Evolutionary conservation across 2,888 invertebrate species (phyloP), one percentile per base, ranked within the genome.

Genomic region (Oscheius sp.): DNA sequence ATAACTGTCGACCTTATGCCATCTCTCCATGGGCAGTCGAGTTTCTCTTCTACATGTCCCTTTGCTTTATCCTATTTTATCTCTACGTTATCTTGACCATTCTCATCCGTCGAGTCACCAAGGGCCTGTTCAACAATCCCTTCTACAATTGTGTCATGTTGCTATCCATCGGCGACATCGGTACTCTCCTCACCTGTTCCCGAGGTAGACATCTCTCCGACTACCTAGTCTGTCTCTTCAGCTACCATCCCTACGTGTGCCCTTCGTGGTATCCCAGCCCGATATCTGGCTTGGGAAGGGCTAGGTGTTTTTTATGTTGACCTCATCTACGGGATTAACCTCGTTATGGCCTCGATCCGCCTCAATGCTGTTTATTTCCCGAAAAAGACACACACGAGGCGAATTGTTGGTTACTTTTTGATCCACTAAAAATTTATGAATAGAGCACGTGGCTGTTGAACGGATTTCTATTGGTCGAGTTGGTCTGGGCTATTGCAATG

Each of bases 291-390:
- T n/a, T 66, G 66, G 66, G 66, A 66, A 25, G 25, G 49, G 2
- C 49, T 66, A 7, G 66, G 66, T 9, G 66, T 29, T 18, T 66
- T 66, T 29, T 49, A 27, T 66, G 66, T 66, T 27, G 66, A 66
- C 49, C 29, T 66, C 18, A 66, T 66, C 52, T 66, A 52, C 52
- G 52, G 52, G 12, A 25, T 49, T n/a, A 66, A 66, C 29, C 52
- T 66, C 13, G 66, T 66, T 2, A 52, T 66, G 66, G 49, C 66
- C 5, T 7, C 52, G 13, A 52, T 66, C 27, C 49, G 66, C 16
- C 52, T 66, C 25, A 49, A 66, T n/a, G 66, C 66, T 7, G 52
- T 66, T 49, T 18, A 18, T 13, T 9, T 35, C 49, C 18, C 18
- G 49, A 49, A 16, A 16, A 49, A 49, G n/a, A 49, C 49, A 49